Base-by-base conservation (phyloP, 2,888 invertebrate species). In the Beris morrisii region DNA sequence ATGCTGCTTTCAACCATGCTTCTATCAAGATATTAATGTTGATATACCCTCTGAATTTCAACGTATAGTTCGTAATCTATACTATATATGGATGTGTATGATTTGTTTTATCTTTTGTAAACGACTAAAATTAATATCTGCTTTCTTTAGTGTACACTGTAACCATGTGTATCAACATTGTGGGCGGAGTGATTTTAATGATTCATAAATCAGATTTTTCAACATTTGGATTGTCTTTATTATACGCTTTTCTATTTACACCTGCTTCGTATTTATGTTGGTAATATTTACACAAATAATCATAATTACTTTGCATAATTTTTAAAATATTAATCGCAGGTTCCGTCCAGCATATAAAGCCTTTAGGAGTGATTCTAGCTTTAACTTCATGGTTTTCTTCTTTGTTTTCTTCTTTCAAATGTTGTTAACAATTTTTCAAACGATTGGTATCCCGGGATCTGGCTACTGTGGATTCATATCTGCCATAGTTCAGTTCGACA, bases 331-430 rank as follows among this genome's bases (percentile, higher is more conserved):
- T 5, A 53, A 53, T 67, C 66, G 52, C 65, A 81, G 81, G 81
- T 99, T 95, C 84, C 87, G 99, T 79, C 98, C 99, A 54, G 92
- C 97, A 69, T 99, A 99, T 84, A 98, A 98, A 84, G 99, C 98
- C 70, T 98, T 99, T 85, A 90, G 97, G 77, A 95, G 92, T 78
- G 99, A 99, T 83, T 97, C 97, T 73, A 98, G 98, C 4, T 96
- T 99, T 86, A 99, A 97, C 83, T 99, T 99, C 80, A 98, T 99
- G 94, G 93, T 97, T 64, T 99, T 96, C 84, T 99, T 99, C 87
- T 96, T 99, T 80, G 92, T 99, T 75, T 97, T 97, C 83, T 92
- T 96, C 84, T 92, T 96, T 82, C 97, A 97, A 88, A 90, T 92
- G 77, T 84, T 97, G 67, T 89, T 96, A 65, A 91, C 94, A 32